Base-by-base conservation (phyloP, 1,140 invertebrate genomes). In the Ostrea denselamellosa region DNA sequence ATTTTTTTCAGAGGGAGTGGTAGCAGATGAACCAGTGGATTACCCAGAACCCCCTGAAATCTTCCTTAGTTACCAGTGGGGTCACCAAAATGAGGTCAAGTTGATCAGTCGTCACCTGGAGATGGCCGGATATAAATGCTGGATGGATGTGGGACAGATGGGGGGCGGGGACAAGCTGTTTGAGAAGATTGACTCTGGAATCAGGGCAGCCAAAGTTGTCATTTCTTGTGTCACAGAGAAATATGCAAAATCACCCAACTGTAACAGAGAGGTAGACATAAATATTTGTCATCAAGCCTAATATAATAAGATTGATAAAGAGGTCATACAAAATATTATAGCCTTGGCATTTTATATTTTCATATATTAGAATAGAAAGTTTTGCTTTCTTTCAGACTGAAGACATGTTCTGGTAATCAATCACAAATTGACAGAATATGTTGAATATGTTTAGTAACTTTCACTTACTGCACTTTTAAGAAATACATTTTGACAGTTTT, bases 51-150 rank as follows among this genome's bases (percentile, higher is more conserved):
- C 93, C 17, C 93, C 93, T 25, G 88, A 89, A 7, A 90, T 94
- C 12, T 94, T 94, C 90, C 87, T 94, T 68, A 94, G 93, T 88
- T 94, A 94, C 88, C 93, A 94, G 89, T 94, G 94, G 94, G 92
- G 91, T 65, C 89, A 92, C 68, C 93, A 94, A 84, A 86, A 90
- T 22, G 92, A 94, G 88, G 94, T 93, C 51, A 93, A 93, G 81
- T 53, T 93, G 10, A 87, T 94, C 34, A 86, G 89, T n/a, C 87
- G 92, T 44, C 93, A 94, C 86, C 90, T 94, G 86, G 87, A 90
- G 52, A 92, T 90, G 90, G 93, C 93, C 1, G 93, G 93, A n/a
- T 94, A 92, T 88, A 88, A 90, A 65, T 87, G 86, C 52, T 87
- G 51, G 93, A 91, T 94, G 90, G 93, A 94, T 85, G 91, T 93